Base-by-base conservation (phyloP, 2,797 vertebrate genomes). In the Cossypha caffra region DNA sequence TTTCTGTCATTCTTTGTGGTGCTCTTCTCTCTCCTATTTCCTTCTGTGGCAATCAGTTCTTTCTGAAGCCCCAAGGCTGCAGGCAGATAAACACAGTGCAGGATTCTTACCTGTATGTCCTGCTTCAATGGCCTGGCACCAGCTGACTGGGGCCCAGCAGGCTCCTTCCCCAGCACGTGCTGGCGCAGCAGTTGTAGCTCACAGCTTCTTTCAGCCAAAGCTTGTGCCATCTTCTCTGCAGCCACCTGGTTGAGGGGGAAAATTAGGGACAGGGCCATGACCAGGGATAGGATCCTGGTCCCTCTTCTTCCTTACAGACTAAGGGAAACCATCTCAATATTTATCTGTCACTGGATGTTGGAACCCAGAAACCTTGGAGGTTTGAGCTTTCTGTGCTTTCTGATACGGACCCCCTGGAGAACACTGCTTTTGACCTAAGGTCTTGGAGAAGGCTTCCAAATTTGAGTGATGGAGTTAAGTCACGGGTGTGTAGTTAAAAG, bases 131-230 rank as follows among this genome's bases (percentile, higher is more conserved):
- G 91, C 94, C 88, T 87, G 95, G 61, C 52, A 92, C 95, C 92
- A 72, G 75, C 45, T 28, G n/a, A 84, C 42, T 71, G 90, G 72
- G 45, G 76, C 59, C n/a, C 95, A n/a, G 79, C 88, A 96, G 25
- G 96, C 54, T 99, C 98, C 66, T 88, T 98, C 25, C 97, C 96
- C 11, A 96, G 86, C 59, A 98, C 68, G 58, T 98, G 98, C 26
- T 97, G 98, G 62, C 98, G 98, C 23, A 99, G 95, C 86, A 98
- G 97, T 86, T 98, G 99, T 25, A 99, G 85, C 77, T 98, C 97
- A 0, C 55, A 68, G 7, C 97, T 97, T 97, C 98, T 99, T 94
- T 99, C 99, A 12, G 94, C 79, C 95, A 99, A 97, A 84, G 99
- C 98, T 18, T 98, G 98, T 0, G 96, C 97, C 67, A 98, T 98